A percentile compares a stretch with the other conserved stretches of the same genome.
Evolutionary conservation across 2,888 invertebrate species (phyloP).

Genomic region (Drosophila lutescens): DNA sequence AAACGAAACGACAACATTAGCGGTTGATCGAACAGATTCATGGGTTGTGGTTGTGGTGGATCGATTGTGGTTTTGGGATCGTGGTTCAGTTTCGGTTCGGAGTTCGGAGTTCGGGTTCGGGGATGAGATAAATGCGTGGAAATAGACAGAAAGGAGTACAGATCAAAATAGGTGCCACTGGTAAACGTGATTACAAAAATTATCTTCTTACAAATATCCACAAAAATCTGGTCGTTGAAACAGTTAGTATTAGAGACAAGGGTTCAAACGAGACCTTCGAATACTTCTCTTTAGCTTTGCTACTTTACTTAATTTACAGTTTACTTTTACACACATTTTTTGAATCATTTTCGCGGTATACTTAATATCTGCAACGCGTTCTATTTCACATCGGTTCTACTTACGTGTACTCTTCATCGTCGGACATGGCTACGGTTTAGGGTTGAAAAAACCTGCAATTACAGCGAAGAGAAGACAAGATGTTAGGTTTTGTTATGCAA

Average conservation of each 20-base stretch:
- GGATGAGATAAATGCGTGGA: slow-evolving; percentile 50
- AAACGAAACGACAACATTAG: slow-evolving; percentile 72
- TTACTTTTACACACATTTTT: slow-evolving; percentile 6
- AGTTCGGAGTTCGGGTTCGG: slow-evolving; percentile 2
- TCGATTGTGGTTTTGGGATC: slow-evolving; percentile 9
- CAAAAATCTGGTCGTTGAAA: slow-evolving; percentile 5
- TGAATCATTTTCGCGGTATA: slow-evolving; percentile 24
- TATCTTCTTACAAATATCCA: slow-evolving; percentile 12
- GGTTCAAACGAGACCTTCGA: slow-evolving; percentile 14
- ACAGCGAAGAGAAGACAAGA: slow-evolving; percentile 42
- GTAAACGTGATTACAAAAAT: slow-evolving; percentile 27
- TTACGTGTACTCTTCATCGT: slow-evolving; percentile 98
- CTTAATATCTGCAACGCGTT: slow-evolving; percentile 33
- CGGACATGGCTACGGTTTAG: slow-evolving; percentile 92
- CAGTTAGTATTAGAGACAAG: slow-evolving; percentile 17
- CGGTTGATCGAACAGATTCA: slow-evolving; percentile 43
- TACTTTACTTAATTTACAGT: slow-evolving; percentile 20
- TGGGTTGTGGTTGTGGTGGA: slow-evolving; percentile 11
- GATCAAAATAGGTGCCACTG: slow-evolving; percentile 67
- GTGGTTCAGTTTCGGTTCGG: slow-evolving; percentile 16
- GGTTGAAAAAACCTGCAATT: slow-evolving; percentile 87
- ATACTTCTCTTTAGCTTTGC: slow-evolving; percentile 13
- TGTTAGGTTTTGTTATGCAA: too few species aligned
- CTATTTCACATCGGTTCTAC: slow-evolving; percentile 85
- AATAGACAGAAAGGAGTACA: slow-evolving; percentile 62